phyloP scores from a whole-genome alignment of 1,140 invertebrate species.

The Drosophila neocordata region DNA sequence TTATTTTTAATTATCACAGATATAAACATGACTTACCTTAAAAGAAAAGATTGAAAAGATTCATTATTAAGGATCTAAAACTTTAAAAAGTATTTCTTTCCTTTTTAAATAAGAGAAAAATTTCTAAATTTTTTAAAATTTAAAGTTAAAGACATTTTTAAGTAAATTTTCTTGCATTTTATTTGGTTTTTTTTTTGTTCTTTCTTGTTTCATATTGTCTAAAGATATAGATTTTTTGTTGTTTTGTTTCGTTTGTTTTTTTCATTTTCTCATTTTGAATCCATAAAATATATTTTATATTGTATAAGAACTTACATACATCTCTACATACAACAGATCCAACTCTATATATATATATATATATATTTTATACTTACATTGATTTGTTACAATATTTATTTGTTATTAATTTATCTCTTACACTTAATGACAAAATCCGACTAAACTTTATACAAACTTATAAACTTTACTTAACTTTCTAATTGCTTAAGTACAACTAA shows the following conservation, averaged over 20 bases:
- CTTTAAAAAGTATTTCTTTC: no score
- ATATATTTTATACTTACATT: constrained; percentile 33
- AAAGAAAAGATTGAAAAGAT: no score
- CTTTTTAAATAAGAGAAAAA: no score
- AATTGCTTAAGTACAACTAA: constrained; percentile 52
- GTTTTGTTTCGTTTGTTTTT: constrained; percentile 26
- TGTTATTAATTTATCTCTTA: constrained; percentile 16
- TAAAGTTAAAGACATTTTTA: constrained; percentile 7
- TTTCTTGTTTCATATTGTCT: constrained; percentile 51
- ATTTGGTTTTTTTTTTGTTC: constrained; percentile 63
- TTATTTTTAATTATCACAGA: no score
- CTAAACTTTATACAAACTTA: constrained; percentile 71
- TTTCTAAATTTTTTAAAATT: no score
- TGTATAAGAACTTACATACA: constrained; percentile 62
- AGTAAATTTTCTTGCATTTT: constrained; percentile 52
- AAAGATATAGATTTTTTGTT: constrained; percentile 40
- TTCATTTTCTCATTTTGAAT: constrained; percentile 40
- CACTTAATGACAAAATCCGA: constrained; percentile 62
- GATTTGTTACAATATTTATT: constrained; percentile 41
- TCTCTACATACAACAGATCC: constrained; percentile 71
- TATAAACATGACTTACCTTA: no score
- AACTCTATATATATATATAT: constrained; percentile 52
- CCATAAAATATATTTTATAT: constrained; percentile 64
- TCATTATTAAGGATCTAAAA: no score
- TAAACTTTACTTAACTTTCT: constrained; percentile 30